Conservation (phyloP, 2,113 vertebrate genomes). For the Platichthys flesus region DNA sequence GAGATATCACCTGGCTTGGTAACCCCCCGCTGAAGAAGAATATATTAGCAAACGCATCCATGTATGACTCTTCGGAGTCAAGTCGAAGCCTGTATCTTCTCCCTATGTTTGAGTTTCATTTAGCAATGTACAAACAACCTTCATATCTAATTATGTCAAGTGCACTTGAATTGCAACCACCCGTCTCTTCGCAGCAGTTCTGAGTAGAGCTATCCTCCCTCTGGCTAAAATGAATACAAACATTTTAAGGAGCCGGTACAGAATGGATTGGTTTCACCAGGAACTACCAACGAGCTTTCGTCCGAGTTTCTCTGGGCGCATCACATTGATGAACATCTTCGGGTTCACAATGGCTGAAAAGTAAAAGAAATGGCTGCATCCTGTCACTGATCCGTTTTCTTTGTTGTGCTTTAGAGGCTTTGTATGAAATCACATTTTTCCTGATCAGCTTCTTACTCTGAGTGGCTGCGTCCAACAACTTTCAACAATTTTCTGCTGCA, state of each 20-base stretch:
- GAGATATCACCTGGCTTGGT: conserved; percentile 48
- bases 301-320: conserved; percentile 28
- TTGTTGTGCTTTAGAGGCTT: conserved; percentile 18
- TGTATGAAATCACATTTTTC: neutral
- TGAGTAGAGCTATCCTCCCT: conserved; percentile 47
- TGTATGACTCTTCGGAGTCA: conserved; percentile 32
- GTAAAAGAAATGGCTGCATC: neutral
- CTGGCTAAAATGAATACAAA: conserved; percentile 56
- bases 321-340: conserved; percentile 32
- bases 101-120: conserved; percentile 31
- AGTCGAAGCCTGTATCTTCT: conserved; percentile 15
- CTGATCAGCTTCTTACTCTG: neutral
- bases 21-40: conserved; percentile 39
- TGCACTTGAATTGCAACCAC: conserved; percentile 26
- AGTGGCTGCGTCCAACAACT: neutral
- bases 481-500: neutral
- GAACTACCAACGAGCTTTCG: conserved; percentile 57
- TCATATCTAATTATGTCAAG: conserved; percentile 30
- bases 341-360: conserved; percentile 24
- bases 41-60: conserved; percentile 59
- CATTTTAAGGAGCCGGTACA: conserved; percentile 38
- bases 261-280: conserved; percentile 59
- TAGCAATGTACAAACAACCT: neutral
- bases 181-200: conserved; percentile 30
- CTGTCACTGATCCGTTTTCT: neutral